phyloP scores from a whole-genome alignment of 2,113 vertebrate species.

The Chrysochloris asiatica region DNA sequence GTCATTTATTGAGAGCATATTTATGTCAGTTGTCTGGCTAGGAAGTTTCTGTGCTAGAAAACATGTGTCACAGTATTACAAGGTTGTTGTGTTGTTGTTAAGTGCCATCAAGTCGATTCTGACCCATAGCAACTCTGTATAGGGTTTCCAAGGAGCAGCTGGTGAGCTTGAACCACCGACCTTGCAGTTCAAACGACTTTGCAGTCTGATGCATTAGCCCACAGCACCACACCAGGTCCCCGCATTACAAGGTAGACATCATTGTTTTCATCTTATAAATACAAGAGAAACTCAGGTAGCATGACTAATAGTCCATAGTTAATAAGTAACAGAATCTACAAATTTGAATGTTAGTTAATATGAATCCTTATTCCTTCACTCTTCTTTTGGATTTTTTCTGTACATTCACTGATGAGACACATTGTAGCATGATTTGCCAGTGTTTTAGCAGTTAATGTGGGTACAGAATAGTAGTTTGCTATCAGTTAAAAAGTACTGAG shows the following conservation, averaged over 20 bases:
- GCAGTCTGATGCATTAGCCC: no score
- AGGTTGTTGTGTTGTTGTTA: no score
- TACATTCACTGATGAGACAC: not conserved
- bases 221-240: no score
- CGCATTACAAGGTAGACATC: not conserved
- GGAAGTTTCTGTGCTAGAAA: not conserved
- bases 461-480: not conserved
- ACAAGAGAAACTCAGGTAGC: not conserved
- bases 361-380: not conserved
- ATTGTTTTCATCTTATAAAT: constrained; percentile 8
- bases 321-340: not conserved
- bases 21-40: constrained; percentile 2
- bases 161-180: no score
- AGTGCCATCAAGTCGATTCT: no score
- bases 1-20: not conserved
- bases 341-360: not conserved
- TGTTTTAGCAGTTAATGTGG: not conserved
- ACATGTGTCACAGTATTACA: not conserved
- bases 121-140: no score
- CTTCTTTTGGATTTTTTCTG: not conserved
- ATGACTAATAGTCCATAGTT: not conserved
- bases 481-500: not conserved
- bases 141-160: no score
- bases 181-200: no score
- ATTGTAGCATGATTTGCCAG: not conserved